Evolutionary conservation across 2,797 vertebrate species (phyloP), one percentile per base, ranked within the genome.

Genomic region (Morus bassanus): DNA sequence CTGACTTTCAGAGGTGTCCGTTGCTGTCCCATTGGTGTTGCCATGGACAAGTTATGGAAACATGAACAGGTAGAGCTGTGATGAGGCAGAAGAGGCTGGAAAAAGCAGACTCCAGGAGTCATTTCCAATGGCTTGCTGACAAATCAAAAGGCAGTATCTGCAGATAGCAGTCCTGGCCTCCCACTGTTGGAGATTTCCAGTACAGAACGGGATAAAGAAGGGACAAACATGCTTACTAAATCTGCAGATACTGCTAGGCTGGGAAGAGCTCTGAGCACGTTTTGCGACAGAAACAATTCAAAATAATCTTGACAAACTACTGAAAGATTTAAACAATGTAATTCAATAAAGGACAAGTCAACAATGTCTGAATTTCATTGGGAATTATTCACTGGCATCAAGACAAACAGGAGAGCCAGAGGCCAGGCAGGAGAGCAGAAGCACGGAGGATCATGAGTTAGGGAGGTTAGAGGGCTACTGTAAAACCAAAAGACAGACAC

Each of bases 401-500:
- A 59, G 69, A 33, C n/a, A 81, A 80, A 50, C 74, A 27, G 35
- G 28, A 87, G 77, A 81, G 39, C 18, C n/a, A 3, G 6, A 13
- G 51, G 30, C 15, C 43, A 33, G 57, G 27, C 17, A 76, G 23
- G 39, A 60, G 35, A 50, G 35, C 30, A 43, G 50, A 53, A 81
- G 59, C 4, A 18, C 27, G 59, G 5, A 27, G 24, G 63, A 30
- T 60, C 43, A 30, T 0, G 0, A 60, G 37, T 24, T 2, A 57
- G 30, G 56, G 28, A 82, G 22, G 14, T 35, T 25, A 41, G 23
- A n/a, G 1, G n/a, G 13, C 21, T 59, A 11, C 68, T 73, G 41
- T 31, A 17, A 46, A 84, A 50, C 4, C 56, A n/a, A 59, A 51
- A 54, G 25, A 25, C 43, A 88, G 50, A 76, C 68, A 43, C 9